Base-by-base conservation (phyloP, 2,113 vertebrate genomes). In the Orthonyx spaldingii region DNA sequence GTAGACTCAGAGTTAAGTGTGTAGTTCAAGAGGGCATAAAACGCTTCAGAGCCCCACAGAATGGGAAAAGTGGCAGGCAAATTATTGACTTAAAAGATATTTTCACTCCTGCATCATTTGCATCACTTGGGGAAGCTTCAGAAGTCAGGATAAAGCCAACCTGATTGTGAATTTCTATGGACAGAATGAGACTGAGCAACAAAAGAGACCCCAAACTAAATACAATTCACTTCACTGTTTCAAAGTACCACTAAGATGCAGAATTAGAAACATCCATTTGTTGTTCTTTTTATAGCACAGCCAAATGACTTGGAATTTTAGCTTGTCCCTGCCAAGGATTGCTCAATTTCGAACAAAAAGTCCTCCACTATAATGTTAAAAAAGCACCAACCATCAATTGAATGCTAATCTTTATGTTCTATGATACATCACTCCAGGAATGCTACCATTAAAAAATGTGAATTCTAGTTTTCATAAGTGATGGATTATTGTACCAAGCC, bases 401-500 rank as follows among this genome's bases (percentile, higher is more conserved):
- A 97, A 97, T 92, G 96, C 93, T 98, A 98, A 98, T 97, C 97
- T 98, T 97, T 97, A 97, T 97, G 91, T 96, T 97, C 93, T 97
- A 89, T 97, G 97, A 98, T 97, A 95, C 90, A 97, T 97, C 80
- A 64, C 94, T 89, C 96, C 97, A 98, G 97, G 97, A 98, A 98
- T 98, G 93, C 87, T 98, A 96, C 96, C 94, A 97, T 97, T 98
- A 97, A 97, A 97, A 97, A 97, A 98, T 96, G 96, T 96, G 96
- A 97, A 97, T 98, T 98, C 95, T 97, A 96, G 97, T 98, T 98
- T 98, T 98, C 96, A 97, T 97, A 98, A 98, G 97, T 98, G 98
- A 98, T 98, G 98, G 97, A 98, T 98, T 98, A 98, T 98, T 96
- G 93, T 98, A 98, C 95, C 97, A 97, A 96, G 97, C 94, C 96